Evolutionary conservation across 2,797 vertebrate genomes (phyloP).

Genomic region (Peromyscus eremicus): DNA sequence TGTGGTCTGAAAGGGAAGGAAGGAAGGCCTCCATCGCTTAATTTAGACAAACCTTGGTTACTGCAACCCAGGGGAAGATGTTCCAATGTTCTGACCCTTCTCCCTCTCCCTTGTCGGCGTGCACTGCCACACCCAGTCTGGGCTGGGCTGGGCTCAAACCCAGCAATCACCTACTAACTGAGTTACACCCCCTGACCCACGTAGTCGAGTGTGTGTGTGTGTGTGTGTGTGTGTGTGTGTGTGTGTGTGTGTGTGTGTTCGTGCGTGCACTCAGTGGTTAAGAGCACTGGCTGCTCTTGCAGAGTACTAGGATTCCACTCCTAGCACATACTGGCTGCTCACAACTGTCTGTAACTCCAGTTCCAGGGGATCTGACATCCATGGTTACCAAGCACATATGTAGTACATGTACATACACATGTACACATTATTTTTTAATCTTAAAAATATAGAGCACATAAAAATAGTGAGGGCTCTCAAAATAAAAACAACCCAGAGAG

Average conservation of each 20-base stretch:
- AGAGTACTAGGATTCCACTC: not conserved
- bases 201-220: not conserved
- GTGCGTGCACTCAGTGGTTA: not conserved
- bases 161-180: not conserved
- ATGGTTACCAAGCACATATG: not conserved
- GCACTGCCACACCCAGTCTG: not conserved
- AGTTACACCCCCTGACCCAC: not conserved
- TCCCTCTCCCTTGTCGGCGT: not conserved
- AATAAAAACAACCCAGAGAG: conserved; percentile 45
- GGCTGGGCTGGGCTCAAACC: not conserved
- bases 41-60: conserved; percentile 43
- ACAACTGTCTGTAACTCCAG: not conserved
- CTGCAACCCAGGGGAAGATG: not conserved
- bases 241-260: too few relatives aligned
- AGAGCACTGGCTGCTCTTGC: not conserved
- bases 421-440: not conserved
- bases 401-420: not conserved
- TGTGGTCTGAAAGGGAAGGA: conserved; percentile 60
- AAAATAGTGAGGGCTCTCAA: conserved; percentile 45
- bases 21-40: conserved; percentile 50
- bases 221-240: not conserved
- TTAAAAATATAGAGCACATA: not conserved
- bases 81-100: not conserved
- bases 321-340: not conserved
- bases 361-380: not conserved